Percentiles rank a stretch among this genome's conserved stretches.
These are phyloP conservation scores for Patiria miniata DNA, from an alignment of 35 echinoderm and acorn worm species.

Conservation along the genomic window DNA sequence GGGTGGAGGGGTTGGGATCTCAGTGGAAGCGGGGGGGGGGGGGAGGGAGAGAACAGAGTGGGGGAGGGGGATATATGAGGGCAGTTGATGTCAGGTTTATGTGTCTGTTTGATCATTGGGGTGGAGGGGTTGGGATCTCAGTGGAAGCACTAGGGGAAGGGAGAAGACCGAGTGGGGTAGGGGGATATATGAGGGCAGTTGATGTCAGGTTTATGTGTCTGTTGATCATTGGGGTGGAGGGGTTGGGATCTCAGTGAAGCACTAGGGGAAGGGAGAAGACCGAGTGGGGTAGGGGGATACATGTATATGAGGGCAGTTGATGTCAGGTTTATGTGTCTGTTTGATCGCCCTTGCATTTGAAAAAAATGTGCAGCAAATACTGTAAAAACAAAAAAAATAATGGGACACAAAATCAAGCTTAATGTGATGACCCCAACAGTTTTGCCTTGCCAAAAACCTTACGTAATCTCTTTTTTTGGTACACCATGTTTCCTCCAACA, in stretches of 20 bases:
- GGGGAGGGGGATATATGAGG: background rate
- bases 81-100: slow-evolving; percentile 15
- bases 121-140: background rate
- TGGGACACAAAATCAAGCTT: background rate
- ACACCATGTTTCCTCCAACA: background rate
- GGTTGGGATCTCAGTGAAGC: background rate
- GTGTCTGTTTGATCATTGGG: slow-evolving; percentile 3
- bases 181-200: background rate
- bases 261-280: background rate
- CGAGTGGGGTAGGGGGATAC: background rate
- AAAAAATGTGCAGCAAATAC: too few relatives aligned
- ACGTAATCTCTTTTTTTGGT: too few relatives aligned
- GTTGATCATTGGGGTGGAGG: background rate
- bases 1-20: background rate
- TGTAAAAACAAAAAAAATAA: background rate
- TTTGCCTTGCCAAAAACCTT: too few relatives aligned
- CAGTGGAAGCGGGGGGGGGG: background rate
- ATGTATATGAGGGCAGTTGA: background rate
- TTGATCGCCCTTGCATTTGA: background rate
- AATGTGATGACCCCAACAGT: too few relatives aligned
- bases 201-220: slow-evolving; percentile 9
- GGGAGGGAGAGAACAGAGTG: background rate
- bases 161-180: background rate
- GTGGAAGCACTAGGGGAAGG: background rate
- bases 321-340: slow-evolving; percentile 14